A percentile compares a stretch with the other conserved stretches of the same genome.
Conservation (phyloP, 2,797 vertebrate species). For the Channallabes apus region DNA sequence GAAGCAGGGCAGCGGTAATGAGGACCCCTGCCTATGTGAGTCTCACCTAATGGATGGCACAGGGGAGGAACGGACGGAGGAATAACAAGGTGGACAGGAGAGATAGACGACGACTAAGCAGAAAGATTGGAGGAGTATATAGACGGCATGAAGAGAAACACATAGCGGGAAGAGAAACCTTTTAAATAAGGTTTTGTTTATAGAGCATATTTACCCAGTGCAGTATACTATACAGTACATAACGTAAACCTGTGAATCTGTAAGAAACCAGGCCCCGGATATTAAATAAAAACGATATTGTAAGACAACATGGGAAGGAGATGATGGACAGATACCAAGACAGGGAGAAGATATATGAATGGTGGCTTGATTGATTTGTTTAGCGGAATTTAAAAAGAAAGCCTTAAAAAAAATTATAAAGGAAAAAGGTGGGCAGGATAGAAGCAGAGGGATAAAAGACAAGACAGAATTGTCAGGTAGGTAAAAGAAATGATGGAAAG, state of each 20-base stretch:
- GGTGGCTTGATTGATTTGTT: slow-evolving; percentile 2
- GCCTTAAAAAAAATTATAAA: not conserved
- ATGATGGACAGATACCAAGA: slow-evolving; percentile 22
- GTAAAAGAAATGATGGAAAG: slow-evolving; percentile 5
- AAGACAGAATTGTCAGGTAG: slow-evolving; percentile 1
- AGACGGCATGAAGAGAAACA: not conserved
- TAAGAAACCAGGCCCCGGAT: not conserved
- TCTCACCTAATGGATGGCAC: slow-evolving; percentile 7
- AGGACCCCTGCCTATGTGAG: not conserved
- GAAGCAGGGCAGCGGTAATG: slow-evolving; percentile 8
- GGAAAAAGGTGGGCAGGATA: slow-evolving; percentile 12
- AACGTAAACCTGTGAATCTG: not conserved
- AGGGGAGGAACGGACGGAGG: not conserved
- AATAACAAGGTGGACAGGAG: not conserved
- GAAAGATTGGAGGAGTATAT: not conserved
- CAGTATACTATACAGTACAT: too few species aligned
- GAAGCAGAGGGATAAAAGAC: not conserved
- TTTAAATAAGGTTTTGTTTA: not conserved
- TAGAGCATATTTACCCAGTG: not conserved
- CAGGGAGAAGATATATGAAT: not conserved
- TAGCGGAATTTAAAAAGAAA: not conserved
- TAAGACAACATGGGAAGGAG: not conserved
- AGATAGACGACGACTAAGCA: slow-evolving; percentile 9
- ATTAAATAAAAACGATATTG: not conserved
- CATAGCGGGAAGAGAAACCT: not conserved